These are phyloP conservation scores for Narcine bancroftii DNA, from an alignment of 2,113 vertebrate genomes.

Conservation along the genomic window DNA sequence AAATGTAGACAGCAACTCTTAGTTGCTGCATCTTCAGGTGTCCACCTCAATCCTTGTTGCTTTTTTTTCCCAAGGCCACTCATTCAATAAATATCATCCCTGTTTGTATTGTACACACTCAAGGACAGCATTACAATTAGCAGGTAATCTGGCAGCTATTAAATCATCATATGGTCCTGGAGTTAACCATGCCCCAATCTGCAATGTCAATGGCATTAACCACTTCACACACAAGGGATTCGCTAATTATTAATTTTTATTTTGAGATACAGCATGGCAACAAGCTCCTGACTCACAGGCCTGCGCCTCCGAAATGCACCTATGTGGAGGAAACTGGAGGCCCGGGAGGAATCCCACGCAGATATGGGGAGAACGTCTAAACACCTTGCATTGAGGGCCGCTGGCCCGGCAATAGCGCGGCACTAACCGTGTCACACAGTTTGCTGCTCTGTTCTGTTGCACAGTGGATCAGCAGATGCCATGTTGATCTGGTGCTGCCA, in stretches of 20 bases:
- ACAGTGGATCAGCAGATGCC: not conserved
- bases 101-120: not conserved
- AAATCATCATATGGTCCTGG: not conserved
- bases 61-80: too few species aligned
- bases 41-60: not conserved
- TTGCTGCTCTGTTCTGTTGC: not conserved
- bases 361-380: too few species aligned
- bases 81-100: not conserved
- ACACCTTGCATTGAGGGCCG: too few species aligned
- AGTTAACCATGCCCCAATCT: not conserved
- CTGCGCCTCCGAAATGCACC: too few species aligned
- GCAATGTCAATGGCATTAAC: not conserved
- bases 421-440: too few species aligned
- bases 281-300: too few species aligned
- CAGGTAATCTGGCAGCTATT: not conserved
- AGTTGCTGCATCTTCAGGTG: not conserved
- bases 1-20: not conserved
- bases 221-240: not conserved
- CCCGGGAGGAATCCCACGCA: too few species aligned
- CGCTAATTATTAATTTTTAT: not conserved
- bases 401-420: too few species aligned
- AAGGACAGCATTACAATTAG: not conserved
- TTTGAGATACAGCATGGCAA: too few species aligned
- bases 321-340: too few species aligned
- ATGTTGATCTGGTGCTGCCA: not conserved